phyloP scores from a whole-genome alignment of 2,113 vertebrate genomes.

The Lonchura striata region DNA sequence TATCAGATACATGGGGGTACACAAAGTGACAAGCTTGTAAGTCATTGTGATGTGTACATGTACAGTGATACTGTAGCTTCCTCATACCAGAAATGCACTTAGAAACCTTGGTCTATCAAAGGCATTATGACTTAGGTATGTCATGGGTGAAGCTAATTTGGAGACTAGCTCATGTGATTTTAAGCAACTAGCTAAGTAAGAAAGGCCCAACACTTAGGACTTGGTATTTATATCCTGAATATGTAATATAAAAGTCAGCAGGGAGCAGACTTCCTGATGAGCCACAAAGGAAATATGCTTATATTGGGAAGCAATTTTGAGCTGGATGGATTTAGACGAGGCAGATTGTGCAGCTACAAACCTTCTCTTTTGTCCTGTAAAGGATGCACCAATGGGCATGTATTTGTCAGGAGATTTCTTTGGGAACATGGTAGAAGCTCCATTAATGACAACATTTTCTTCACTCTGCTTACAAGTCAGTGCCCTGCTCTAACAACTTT shows the following conservation, averaged over 20 bases:
- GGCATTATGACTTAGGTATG: not conserved
- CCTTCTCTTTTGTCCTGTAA: not conserved
- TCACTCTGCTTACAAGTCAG: not conserved
- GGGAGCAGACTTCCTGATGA: not conserved
- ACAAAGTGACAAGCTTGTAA: not conserved
- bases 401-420: not conserved
- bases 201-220: not conserved
- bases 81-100: not conserved
- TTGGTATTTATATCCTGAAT: not conserved
- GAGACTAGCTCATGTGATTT: not conserved
- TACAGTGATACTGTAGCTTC: not conserved
- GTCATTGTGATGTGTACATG: not conserved
- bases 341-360: not conserved
- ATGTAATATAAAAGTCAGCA: not conserved
- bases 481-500: not conserved
- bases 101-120: not conserved
- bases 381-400: not conserved
- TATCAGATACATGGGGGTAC: not conserved
- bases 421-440: not conserved
- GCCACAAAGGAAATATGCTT: not conserved
- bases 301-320: not conserved
- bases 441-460: not conserved
- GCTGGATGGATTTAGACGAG: not conserved
- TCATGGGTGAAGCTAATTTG: not conserved
- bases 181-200: not conserved